Conservation (phyloP, 2,888 invertebrate species). For the Thymelicus lineola region DNA sequence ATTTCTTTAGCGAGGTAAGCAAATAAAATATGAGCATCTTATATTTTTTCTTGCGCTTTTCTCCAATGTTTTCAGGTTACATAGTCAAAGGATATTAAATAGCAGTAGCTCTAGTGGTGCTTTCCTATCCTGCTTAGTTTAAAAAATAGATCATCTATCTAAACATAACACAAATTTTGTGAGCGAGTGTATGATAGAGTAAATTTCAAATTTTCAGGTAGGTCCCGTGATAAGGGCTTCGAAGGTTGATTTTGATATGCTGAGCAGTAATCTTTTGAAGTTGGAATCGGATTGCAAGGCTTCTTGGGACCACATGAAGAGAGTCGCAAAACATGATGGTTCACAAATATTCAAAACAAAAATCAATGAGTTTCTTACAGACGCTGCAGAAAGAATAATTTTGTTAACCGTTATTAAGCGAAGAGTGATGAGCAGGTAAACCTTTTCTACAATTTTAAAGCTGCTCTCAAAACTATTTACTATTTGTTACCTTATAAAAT, state of each 20-base stretch:
- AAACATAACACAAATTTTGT: too few species aligned
- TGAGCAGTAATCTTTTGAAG: slow-evolving; percentile 93
- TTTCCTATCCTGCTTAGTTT: too few species aligned
- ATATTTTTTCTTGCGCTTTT: background rate
- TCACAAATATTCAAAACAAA: slow-evolving; percentile 94
- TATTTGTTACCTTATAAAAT: too few species aligned
- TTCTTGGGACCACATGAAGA: slow-evolving; percentile 98
- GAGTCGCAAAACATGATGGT: slow-evolving; percentile 97
- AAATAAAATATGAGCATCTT: slow-evolving; percentile 3
- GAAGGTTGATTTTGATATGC: slow-evolving; percentile 97
- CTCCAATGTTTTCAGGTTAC: too few species aligned
- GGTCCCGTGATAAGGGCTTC: slow-evolving; percentile 96
- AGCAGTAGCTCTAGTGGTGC: too few species aligned
- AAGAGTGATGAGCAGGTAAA: slow-evolving; percentile 94
- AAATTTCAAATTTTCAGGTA: slow-evolving; percentile 81
- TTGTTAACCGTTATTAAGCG: slow-evolving; percentile 96
- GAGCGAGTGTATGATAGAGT: background rate
- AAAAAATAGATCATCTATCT: too few species aligned
- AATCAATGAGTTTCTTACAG: slow-evolving; percentile 97
- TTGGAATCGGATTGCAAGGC: slow-evolving; percentile 98
- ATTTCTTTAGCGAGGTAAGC: slow-evolving; percentile 97
- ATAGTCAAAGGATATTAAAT: too few species aligned
- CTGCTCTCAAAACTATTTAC: background rate
- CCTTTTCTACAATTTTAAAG: background rate
- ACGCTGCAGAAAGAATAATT: slow-evolving; percentile 98